Evolutionary conservation across 2,797 vertebrate genomes (phyloP).

Genomic region (Leptodactylus fallax): DNA sequence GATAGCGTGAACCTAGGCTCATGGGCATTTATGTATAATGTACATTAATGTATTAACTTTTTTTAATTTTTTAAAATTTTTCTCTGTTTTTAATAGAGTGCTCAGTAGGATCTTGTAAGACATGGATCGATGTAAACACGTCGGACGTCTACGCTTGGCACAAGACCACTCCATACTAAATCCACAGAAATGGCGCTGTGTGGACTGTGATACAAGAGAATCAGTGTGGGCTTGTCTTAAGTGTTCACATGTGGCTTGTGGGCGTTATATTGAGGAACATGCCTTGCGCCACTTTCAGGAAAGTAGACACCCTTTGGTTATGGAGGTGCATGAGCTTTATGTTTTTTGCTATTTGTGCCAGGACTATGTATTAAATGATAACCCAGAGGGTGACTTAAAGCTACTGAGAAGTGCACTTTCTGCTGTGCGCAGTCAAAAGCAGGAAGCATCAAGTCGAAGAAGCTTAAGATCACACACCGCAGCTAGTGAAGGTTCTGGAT

Average conservation of each 20-base stretch:
- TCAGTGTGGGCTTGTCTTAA: conserved; percentile 98
- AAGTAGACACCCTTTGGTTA: conserved; percentile 90
- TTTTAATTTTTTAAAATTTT: background rate
- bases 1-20: too few species aligned
- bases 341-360: conserved; percentile 96
- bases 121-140: conserved; percentile 99
- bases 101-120: conserved; percentile 78
- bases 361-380: conserved; percentile 97
- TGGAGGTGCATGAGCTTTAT: conserved; percentile 95
- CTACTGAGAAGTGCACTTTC: conserved; percentile 92
- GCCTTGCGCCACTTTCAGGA: conserved; percentile 92
- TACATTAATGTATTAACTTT: too few species aligned
- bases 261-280: conserved; percentile 94
- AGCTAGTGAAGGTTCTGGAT: conserved; percentile 71
- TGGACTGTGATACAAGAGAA: conserved; percentile 92
- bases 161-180: conserved; percentile 98
- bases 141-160: conserved; percentile 93
- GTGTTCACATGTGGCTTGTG: conserved; percentile 96
- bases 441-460: conserved; percentile 77
- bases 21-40: too few species aligned
- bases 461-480: conserved; percentile 86
- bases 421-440: conserved; percentile 82
- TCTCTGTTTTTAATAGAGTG: background rate
- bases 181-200: conserved; percentile 95
- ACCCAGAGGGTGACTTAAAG: conserved; percentile 94